These are phyloP conservation scores for Ethmia dodecea DNA, from an alignment of 2,888 invertebrate genomes.

Conservation along the genomic window DNA sequence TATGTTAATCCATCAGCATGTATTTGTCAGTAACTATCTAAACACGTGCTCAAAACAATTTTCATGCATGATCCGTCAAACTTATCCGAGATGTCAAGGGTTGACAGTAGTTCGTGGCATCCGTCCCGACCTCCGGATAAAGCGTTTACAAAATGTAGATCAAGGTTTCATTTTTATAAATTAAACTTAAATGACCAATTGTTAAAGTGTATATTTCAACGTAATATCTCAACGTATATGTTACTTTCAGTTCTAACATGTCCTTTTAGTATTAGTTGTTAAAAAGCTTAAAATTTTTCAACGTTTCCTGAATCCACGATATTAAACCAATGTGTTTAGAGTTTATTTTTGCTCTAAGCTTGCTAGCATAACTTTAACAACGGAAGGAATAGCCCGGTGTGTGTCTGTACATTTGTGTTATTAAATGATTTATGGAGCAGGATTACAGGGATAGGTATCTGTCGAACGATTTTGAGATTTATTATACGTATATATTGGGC, in stretches of 20 bases:
- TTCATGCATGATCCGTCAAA: constrained; percentile 65
- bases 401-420: constrained; percentile 75
- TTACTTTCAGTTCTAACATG: constrained; percentile 37
- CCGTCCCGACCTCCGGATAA: constrained; percentile 56
- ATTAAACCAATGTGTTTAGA: constrained; percentile 21
- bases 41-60: constrained; percentile 52
- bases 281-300: constrained; percentile 34
- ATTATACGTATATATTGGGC: constrained; percentile 38
- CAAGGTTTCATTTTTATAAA: not conserved
- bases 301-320: too few relatives aligned
- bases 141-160: constrained; percentile 7
- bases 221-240: constrained; percentile 30
- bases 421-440: constrained; percentile 76
- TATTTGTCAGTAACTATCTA: constrained; percentile 32
- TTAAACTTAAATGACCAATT: constrained; percentile 15
- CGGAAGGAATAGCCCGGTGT: constrained; percentile 74
- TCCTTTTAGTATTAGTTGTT: constrained; percentile 33
- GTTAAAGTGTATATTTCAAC: constrained; percentile 32
- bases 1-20: constrained; percentile 23
- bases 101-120: constrained; percentile 70
- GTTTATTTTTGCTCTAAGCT: constrained; percentile 24
- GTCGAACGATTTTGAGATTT: constrained; percentile 46
- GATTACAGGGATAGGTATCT: constrained; percentile 48
- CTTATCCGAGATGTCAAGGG: constrained; percentile 67
- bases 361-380: constrained; percentile 41